A percentile compares a stretch with the other conserved stretches of the same genome.
These are phyloP conservation scores for Accipiter virgatus DNA, from an alignment of 2,113 vertebrate species.

Conservation along the genomic window DNA sequence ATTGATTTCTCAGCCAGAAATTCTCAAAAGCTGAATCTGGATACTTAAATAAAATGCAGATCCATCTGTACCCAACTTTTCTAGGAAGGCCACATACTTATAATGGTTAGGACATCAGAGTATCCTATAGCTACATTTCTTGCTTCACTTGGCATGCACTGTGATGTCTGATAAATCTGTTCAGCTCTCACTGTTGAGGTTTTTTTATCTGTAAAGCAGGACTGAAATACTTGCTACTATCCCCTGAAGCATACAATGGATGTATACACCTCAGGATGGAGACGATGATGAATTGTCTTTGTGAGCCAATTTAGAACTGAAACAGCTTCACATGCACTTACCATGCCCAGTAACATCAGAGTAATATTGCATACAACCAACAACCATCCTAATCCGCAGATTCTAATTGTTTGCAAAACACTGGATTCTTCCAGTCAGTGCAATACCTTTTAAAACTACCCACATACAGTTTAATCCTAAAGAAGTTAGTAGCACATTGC, in stretches of 20 bases:
- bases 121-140: neutral
- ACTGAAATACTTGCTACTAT: slow-evolving; percentile 4
- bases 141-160: neutral
- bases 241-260: neutral
- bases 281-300: slow-evolving; percentile 1
- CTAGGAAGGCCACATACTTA: neutral
- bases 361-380: neutral
- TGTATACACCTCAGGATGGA: neutral
- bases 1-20: neutral
- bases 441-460: neutral
- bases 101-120: neutral
- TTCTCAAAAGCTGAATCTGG: neutral
- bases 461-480: neutral
- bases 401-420: neutral
- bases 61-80: neutral
- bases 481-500: neutral
- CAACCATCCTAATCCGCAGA: neutral
- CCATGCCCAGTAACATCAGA: neutral
- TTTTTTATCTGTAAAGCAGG: slow-evolving; percentile 3
- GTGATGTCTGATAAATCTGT: neutral
- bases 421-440: neutral
- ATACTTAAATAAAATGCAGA: neutral
- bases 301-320: neutral
- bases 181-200: neutral
- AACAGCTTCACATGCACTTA: neutral